Evolutionary conservation across 2,113 vertebrate species (phyloP).

Genomic region (Hemibagrus wyckioides): DNA sequence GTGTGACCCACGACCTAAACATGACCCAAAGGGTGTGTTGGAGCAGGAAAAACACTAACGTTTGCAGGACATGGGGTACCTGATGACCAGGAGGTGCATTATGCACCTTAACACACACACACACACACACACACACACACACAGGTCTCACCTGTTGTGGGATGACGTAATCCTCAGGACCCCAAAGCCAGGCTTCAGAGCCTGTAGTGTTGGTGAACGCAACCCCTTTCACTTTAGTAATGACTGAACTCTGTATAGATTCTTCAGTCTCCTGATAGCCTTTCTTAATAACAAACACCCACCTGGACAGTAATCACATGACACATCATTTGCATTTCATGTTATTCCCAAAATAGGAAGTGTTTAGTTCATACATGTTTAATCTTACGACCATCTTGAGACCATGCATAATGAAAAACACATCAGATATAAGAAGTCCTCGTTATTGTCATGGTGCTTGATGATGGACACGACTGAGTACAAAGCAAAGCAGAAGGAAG

Average conservation of each 20-base stretch:
- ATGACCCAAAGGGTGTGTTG: no score
- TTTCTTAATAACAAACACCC: constrained; percentile 91
- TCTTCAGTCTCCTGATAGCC: constrained; percentile 88
- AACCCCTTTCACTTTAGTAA: constrained; percentile 91
- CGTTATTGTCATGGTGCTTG: background rate
- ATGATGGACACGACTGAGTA: background rate
- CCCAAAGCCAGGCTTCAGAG: constrained; percentile 83
- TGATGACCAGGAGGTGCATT: background rate
- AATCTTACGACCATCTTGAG: background rate
- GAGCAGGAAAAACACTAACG: no score
- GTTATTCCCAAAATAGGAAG: background rate
- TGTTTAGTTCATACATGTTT: background rate
- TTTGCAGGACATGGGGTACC: background rate
- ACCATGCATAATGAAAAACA: no score
- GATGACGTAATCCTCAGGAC: constrained; percentile 88
- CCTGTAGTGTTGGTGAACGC: constrained; percentile 82
- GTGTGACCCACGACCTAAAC: no score
- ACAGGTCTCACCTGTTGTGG: constrained; percentile 82
- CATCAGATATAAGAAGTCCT: no score
- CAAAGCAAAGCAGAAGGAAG: background rate
- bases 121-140: background rate
- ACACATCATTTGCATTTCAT: background rate
- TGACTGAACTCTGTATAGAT: constrained; percentile 83
- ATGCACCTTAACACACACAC: background rate
- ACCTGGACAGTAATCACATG: constrained; percentile 69